Base-by-base conservation (phyloP, 2,113 vertebrate genomes). In the Heteronetta atricapilla region DNA sequence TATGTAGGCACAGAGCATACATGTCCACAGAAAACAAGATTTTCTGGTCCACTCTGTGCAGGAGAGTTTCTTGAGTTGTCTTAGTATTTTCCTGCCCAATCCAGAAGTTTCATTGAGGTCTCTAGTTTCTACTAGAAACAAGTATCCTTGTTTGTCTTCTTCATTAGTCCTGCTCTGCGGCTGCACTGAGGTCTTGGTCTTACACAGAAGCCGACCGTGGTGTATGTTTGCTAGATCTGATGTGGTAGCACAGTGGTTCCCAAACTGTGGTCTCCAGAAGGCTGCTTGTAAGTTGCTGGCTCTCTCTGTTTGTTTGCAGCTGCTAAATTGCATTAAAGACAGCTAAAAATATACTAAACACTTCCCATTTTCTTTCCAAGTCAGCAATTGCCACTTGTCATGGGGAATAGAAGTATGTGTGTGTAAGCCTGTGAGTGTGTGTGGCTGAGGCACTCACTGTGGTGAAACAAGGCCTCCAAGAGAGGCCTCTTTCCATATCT, bases 301-400 rank as follows among this genome's bases (percentile, higher is more conserved):
- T 58, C 42, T 80, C 53, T 67, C 31, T 76, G 20, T 86, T 80
- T 92, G 58, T 86, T 90, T 96, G 83, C 75, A 94, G 93, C 84
- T 95, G 82, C 79, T 93, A 83, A 95, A 91, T 77, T 86, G 17
- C 60, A 40, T 77, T 91, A 23, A 82, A 91, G 72, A 12, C 36
- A 21, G n/a, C 46, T 95, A 88, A 90, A 93, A 83, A 67, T 33
- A 88, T 50, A 13, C 28, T 14, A 38, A 76, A 42, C 10, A 1
- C 14, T 86, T 80, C 67, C 64, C 23, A 4, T 55, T 85, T 86
- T 74, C 42, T 78, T 91, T 91, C 52, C 18, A 56, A 83, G 77
- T n/a, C 53, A 89, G 78, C 73, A 77, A 82, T 23, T 91, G 91
- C 40, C 11, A 29, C 78, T 95, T 93, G 55, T 82, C 79, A 4